These are phyloP conservation scores for Grammomys surdaster DNA, from an alignment of 2,113 vertebrate species.

Conservation along the genomic window DNA sequence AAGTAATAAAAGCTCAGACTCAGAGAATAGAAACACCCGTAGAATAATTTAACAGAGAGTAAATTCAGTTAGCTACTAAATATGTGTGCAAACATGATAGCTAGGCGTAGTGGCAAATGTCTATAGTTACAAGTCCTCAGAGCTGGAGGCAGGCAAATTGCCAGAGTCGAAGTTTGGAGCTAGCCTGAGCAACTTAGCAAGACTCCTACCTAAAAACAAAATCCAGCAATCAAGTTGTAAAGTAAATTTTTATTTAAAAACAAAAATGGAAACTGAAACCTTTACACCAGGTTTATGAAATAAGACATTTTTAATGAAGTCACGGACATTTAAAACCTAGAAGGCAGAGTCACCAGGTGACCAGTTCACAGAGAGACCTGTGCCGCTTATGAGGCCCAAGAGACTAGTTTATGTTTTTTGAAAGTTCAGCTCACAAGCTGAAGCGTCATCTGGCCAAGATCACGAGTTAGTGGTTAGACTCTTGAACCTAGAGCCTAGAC, in stretches of 20 bases:
- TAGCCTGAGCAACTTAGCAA: neutral
- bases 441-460: neutral
- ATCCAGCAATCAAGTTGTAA: neutral
- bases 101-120: neutral
- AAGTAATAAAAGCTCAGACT: slow-evolving; percentile 48
- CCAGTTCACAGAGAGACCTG: neutral
- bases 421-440: slow-evolving; percentile 4
- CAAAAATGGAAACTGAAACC: neutral
- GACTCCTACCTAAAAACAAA: neutral
- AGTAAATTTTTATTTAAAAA: neutral
- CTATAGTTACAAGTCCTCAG: neutral
- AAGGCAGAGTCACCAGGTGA: neutral
- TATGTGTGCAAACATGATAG: neutral
- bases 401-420: neutral
- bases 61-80: slow-evolving; percentile 28
- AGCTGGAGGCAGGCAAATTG: too few species aligned
- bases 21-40: neutral
- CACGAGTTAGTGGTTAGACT: neutral
- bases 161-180: neutral
- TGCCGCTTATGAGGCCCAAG: neutral
- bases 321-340: slow-evolving; percentile 1
- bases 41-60: neutral
- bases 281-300: slow-evolving; percentile 30
- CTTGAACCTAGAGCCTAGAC: neutral
- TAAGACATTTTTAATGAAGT: slow-evolving; percentile 16